Base-by-base conservation (phyloP, 53 echinoderm and acorn worm genomes). In the Temnopleurus reevesii region DNA sequence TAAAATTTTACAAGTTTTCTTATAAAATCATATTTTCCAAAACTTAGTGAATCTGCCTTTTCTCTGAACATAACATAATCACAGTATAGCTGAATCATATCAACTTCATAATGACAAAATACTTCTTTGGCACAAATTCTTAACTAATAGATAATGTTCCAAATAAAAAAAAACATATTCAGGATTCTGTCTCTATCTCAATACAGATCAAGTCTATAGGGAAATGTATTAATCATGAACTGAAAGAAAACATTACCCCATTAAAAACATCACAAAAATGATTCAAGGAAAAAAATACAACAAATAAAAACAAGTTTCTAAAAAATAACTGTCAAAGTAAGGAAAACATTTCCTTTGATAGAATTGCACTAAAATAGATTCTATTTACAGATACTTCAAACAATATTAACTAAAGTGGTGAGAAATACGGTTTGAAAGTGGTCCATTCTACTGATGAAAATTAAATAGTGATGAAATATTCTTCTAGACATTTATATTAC, bases 301-400 rank as follows among this genome's bases (percentile, higher is more conserved):
- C 71, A 19, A n/a, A 24, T 58, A 28, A 71, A 71, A n/a, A n/a
- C n/a, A n/a, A n/a, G n/a, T n/a, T 71, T 43, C 43, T n/a, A 4
- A 36, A 65, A 15, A 31, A 19, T 31, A 63, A 63, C 12, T 15
- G 0, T n/a, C 36, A 38, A 43, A 41, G 21, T n/a, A 60, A 80
- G 17, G 47, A 49, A 29, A 30, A 17, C 1, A 77, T 24, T 13
- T 77, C 38, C 51, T 45, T 77, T 19, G 41, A 36, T 21, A 71
- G 36, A 71, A 71, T 71, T 71, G 71, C 71, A 71, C 71, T 71
- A 41, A 71, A 33, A 71, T 38, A 38, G 71, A n/a, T 71, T 71
- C 71, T 71, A 36, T 66, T 38, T n/a, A 66, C 66, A 66, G 41
- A 66, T 38, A 71, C 41, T 41, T n/a, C 41, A 41, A 43, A 38